Evolutionary conservation across 1,140 invertebrate species (phyloP).

Genomic region (Plutomurus gul): DNA sequence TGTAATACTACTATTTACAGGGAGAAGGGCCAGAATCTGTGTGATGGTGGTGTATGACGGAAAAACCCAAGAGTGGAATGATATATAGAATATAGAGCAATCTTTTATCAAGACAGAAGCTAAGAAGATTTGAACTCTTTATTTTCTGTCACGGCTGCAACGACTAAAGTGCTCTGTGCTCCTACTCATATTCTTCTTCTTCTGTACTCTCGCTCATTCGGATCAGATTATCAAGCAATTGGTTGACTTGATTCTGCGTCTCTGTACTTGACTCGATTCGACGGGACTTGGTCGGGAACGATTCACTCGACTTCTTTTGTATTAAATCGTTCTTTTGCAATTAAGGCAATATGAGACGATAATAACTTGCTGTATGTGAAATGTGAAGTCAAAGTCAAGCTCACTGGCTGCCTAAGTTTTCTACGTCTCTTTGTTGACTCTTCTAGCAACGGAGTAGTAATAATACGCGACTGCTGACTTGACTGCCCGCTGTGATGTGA

Average conservation of each 20-base stretch:
- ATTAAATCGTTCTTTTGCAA: constrained; percentile 8
- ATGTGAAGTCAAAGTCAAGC: too few relatives aligned
- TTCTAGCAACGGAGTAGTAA: too few relatives aligned
- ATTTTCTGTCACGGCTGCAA: constrained; percentile 21
- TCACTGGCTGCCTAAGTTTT: too few relatives aligned
- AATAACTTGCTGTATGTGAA: constrained; percentile 10
- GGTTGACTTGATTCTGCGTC: too few relatives aligned
- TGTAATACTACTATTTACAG: too few relatives aligned
- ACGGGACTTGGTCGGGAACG: neutral
- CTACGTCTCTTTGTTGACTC: too few relatives aligned
- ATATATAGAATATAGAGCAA: neutral
- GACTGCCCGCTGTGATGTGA: too few relatives aligned
- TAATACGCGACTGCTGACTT: too few relatives aligned
- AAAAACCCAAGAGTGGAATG: too few relatives aligned
- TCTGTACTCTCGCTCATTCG: neutral
- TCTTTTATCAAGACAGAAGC: neutral
- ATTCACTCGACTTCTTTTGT: constrained; percentile 10
- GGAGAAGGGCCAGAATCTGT: too few relatives aligned
- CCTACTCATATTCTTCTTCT: neutral
- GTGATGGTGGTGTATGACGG: constrained; percentile 18
- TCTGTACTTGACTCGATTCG: neutral
- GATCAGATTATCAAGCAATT: neutral
- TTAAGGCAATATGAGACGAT: constrained; percentile 5
- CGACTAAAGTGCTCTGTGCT: neutral
- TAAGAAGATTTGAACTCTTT: constrained; percentile 21